A percentile compares a stretch with the other conserved stretches of the same genome.
These are phyloP conservation scores for Pelmatolapia mariae DNA, from an alignment of 2,113 vertebrate species.

Conservation along the genomic window DNA sequence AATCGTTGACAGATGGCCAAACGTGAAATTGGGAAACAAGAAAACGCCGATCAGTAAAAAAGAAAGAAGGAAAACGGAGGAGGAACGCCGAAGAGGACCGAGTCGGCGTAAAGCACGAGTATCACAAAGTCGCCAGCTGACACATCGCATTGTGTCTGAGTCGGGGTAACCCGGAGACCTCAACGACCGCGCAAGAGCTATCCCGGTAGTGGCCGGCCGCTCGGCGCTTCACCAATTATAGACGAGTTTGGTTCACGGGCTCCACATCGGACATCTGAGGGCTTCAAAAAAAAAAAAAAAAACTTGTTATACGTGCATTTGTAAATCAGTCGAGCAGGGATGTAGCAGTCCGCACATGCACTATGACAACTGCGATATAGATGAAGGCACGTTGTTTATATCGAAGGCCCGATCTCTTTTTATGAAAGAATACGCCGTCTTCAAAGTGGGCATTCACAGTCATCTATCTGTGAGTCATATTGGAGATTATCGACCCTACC, in stretches of 20 bases:
- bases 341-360: conserved; percentile 19
- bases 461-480: conserved; percentile 33
- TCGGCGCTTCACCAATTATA: conserved; percentile 45
- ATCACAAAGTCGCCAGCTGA: conserved; percentile 49
- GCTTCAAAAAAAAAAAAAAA: not conserved
- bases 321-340: not conserved
- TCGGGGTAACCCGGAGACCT: conserved; percentile 58
- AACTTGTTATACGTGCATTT: conserved; percentile 35
- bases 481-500: conserved; percentile 52
- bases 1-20: conserved; percentile 54
- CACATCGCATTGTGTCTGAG: conserved; percentile 61
- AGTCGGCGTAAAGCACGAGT: not conserved
- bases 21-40: conserved; percentile 41
- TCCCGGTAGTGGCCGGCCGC: conserved; percentile 61
- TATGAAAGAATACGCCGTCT: conserved; percentile 15
- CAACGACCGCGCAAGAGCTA: conserved; percentile 45
- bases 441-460: conserved; percentile 41
- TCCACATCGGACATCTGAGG: not conserved
- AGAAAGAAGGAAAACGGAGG: not conserved
- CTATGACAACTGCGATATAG: conserved; percentile 37
- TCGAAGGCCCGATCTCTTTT: conserved; percentile 28
- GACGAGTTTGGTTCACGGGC: conserved; percentile 20
- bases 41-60: conserved; percentile 1
- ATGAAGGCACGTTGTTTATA: conserved; percentile 50
- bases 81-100: not conserved